Evolutionary conservation across 1,140 invertebrate species (phyloP).

Genomic region (Nasonia longicornis): DNA sequence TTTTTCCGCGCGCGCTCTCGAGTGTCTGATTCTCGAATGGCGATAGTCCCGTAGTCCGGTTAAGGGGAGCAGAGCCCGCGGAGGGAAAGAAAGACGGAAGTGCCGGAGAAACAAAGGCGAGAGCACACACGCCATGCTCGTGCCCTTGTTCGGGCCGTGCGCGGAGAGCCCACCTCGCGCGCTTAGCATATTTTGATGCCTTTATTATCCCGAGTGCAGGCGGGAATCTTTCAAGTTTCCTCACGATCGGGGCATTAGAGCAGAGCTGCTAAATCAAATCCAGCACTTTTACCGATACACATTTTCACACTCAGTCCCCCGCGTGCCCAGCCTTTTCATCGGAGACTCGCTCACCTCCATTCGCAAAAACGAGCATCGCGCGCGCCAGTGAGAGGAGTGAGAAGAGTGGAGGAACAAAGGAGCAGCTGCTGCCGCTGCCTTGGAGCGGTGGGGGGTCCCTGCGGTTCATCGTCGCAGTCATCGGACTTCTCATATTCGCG

Average conservation of each 20-base stretch:
- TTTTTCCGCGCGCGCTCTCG: not conserved
- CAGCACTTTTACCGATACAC: not conserved
- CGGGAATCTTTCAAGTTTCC: too few species aligned
- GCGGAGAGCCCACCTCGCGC: not conserved
- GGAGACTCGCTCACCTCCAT: not conserved
- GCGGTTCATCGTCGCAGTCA: slow-evolving; percentile 18
- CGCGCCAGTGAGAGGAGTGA: not conserved
- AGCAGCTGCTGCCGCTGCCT: not conserved
- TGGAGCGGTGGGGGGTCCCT: slow-evolving; percentile 27
- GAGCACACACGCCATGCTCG: not conserved
- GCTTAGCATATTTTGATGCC: not conserved
- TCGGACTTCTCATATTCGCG: slow-evolving; percentile 18
- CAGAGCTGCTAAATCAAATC: too few species aligned
- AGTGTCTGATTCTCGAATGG: slow-evolving; percentile 32
- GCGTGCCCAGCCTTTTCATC: not conserved
- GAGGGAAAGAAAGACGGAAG: slow-evolving; percentile 32
- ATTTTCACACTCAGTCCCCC: slow-evolving; percentile 8
- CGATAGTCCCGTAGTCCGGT: slow-evolving; percentile 3
- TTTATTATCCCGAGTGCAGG: not conserved
- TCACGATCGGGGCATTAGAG: too few species aligned
- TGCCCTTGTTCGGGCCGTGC: not conserved
- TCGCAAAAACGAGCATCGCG: slow-evolving; percentile 2
- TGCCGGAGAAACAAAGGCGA: slow-evolving; percentile 19
- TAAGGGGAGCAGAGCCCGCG: not conserved
- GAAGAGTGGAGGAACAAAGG: slow-evolving; percentile 2